phyloP scores from a whole-genome alignment of 2,888 invertebrate species.

The Apodemia mormo region DNA sequence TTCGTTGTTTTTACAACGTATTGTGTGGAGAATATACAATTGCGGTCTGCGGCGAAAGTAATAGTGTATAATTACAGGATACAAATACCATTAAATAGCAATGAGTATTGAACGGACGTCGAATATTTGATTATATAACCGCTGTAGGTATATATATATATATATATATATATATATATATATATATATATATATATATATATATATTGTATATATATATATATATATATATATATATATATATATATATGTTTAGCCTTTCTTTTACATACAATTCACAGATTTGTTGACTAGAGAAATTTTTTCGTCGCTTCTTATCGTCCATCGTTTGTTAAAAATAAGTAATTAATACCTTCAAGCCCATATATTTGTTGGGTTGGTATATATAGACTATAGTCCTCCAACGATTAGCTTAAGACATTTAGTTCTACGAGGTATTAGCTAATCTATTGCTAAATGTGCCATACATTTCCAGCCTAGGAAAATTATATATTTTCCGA shows the following conservation, averaged over 20 bases:
- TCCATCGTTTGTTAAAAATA: neutral
- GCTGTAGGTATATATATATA: too few relatives aligned
- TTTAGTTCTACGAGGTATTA: too few relatives aligned
- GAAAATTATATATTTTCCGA: neutral
- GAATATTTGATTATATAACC: slow-evolving; percentile 2
- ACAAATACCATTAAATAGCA: slow-evolving; percentile 31
- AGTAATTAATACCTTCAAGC: neutral
- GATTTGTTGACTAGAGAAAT: neutral
- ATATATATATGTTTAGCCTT: too few relatives aligned
- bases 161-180: too few relatives aligned
- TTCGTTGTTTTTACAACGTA: slow-evolving; percentile 31
- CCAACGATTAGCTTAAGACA: too few relatives aligned
- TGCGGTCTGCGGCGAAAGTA: slow-evolving; percentile 34
- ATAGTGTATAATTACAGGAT: slow-evolving; percentile 37
- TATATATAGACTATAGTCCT: too few relatives aligned
- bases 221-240: too few relatives aligned
- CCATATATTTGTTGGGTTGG: too few relatives aligned
- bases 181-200: too few relatives aligned
- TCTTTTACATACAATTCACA: neutral
- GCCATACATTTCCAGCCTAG: neutral
- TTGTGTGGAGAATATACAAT: slow-evolving; percentile 26
- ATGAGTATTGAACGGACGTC: slow-evolving; percentile 26
- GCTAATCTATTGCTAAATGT: neutral
- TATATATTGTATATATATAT: too few relatives aligned
- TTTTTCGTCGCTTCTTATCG: neutral